Base-by-base conservation (phyloP, 2,797 vertebrate genomes). In the Loriculus beryllinus region DNA sequence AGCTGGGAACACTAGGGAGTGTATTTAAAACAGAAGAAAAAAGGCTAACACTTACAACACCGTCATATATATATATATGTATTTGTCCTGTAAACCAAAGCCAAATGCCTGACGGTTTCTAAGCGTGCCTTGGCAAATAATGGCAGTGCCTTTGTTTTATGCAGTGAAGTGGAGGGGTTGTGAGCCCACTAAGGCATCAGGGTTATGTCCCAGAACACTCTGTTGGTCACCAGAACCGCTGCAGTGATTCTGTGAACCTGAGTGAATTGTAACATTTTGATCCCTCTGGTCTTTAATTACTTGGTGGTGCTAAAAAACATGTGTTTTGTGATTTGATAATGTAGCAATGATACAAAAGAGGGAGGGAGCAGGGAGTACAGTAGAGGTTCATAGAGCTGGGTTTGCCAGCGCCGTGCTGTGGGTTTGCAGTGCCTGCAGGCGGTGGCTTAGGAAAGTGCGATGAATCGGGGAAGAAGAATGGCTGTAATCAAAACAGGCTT, bases 21-120 rank as follows among this genome's bases (percentile, higher is more conserved):
- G 14, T 62, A 13, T 78, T 70, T 84, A 52, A 92, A 82, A 76
- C 15, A 54, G 48, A 62, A 62, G 17, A 8, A 23, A 19, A 82
- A 80, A 63, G 5, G 37, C 49, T 40, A 14, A 39, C 14, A 65
- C 6, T 22, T 65, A 4, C 59, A 78, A 11, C 9, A 4, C 11
- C 37, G 1, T 48, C 33, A 25, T 10, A 7, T 20, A 2, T 31
- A 2, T 20, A 3, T 31, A 2, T n/a, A 3, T 37, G 2, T n/a
- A 12, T 83, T 86, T 69, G n/a, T 56, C n/a, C 40, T 69, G 39
- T 65, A 56, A 82, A 33, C 25, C 67, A 40, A 42, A 70, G 21
- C 37, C 4, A 3, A 60, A 45, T 11, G 28, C 31, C 42, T 79
- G 43, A 15, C 14, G 19, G 20, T 76, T 89, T 65, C 35, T 65